A percentile compares a stretch with the other conserved stretches of the same genome.
Conservation (phyloP, 2,113 vertebrate species). For the Argyrosomus japonicus region DNA sequence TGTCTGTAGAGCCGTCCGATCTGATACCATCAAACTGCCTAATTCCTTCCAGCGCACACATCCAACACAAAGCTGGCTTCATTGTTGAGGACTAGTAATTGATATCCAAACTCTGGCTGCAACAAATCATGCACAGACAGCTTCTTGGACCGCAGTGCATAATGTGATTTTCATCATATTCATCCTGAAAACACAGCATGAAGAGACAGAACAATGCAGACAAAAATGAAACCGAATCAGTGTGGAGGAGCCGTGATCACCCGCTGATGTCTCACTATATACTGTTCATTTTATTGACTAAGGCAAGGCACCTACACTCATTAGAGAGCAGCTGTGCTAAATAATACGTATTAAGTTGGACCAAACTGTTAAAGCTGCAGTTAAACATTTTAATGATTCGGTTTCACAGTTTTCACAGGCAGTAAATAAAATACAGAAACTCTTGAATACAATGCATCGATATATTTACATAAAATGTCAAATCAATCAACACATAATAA, state of each 20-base stretch:
- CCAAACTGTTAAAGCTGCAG: too few species aligned
- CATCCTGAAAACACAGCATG: slow-evolving; percentile 36
- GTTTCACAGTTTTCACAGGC: neutral
- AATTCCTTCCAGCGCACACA: slow-evolving; percentile 32
- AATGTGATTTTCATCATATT: slow-evolving; percentile 47
- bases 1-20: slow-evolving; percentile 30
- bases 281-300: slow-evolving; percentile 21
- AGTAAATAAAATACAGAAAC: too few species aligned
- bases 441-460: too few species aligned
- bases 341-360: too few species aligned
- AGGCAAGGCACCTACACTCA: too few species aligned
- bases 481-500: neutral
- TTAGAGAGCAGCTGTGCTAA: neutral
- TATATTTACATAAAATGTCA: too few species aligned
- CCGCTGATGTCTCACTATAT: slow-evolving; percentile 17
- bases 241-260: slow-evolving; percentile 24
- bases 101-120: slow-evolving; percentile 39
- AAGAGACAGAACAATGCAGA: slow-evolving; percentile 16
- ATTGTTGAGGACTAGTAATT: slow-evolving; percentile 14
- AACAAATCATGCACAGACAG: slow-evolving; percentile 56
- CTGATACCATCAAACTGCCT: slow-evolving; percentile 25
- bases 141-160: slow-evolving; percentile 30
- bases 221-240: slow-evolving; percentile 24
- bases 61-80: slow-evolving; percentile 52
- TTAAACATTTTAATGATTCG: too few species aligned